Base-by-base conservation (phyloP, 2,888 invertebrate genomes). In the Mimas tiliae region DNA sequence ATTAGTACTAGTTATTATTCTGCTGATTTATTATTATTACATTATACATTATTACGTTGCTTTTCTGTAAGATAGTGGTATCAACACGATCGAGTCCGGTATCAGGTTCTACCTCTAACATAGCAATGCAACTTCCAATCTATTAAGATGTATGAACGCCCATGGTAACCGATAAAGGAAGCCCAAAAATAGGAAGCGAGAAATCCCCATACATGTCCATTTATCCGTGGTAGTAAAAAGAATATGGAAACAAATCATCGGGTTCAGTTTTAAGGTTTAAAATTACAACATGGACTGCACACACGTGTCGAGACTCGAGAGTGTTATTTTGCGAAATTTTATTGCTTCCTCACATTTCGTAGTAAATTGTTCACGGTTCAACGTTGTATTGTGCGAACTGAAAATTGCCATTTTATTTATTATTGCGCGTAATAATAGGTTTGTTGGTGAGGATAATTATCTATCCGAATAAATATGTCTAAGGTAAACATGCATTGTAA, bases 211-310 rank as follows among this genome's bases (percentile, higher is more conserved):
- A 74, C 69, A 66, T 69, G 68, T 70, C 73, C 69, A 75, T 77
- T 80, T 74, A 67, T 69, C 67, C 34, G 68, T 68, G 74, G 77
- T 72, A 74, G 70, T 77, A 76, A 79, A 80, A 78, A 78, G 74
- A 73, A 78, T 80, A 74, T 75, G 63, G 70, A 68, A 71, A 73
- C 74, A 72, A 78, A 80, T 74, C 74, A 78, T 70, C 65, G 79
- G 70, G 72, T 74, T 63, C 62, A 63, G 33, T 67, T 67, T 70
- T 68, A 71, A 71, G 65, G 67, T 74, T 76, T 72, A 68, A 73
- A 71, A 78, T 76, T 77, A 74, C 71, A 70, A 71, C 73, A 68
- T 55, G 51, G 68, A 48, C 33, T 19, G 34, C 64, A 66, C 66
- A 63, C 63, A 53, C 63, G 66, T 66, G 66, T 66, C 52, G 66